These are phyloP conservation scores for Morphnarchus princeps DNA, from an alignment of 2,113 vertebrate genomes.

Conservation along the genomic window DNA sequence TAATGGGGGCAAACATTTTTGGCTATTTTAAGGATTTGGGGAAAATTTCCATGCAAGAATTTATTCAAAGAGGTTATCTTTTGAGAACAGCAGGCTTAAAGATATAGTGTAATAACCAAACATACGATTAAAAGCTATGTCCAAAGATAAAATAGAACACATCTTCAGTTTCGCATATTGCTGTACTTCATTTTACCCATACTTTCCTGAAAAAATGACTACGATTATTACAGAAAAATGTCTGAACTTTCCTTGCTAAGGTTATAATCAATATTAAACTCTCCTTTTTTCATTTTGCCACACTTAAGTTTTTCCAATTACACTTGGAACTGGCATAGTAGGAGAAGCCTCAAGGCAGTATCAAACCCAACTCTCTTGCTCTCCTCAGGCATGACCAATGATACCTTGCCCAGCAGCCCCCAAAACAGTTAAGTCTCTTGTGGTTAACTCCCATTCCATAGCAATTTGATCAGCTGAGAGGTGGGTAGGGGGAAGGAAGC, in stretches of 20 bases:
- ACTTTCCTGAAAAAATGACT: not conserved
- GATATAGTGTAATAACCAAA: not conserved
- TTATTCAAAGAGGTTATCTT: not conserved
- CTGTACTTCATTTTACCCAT: not conserved
- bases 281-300: not conserved
- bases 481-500: not conserved
- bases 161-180: not conserved
- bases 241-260: not conserved
- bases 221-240: not conserved
- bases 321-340: not conserved
- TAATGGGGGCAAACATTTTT: not conserved
- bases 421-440: not conserved
- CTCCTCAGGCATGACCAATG: not conserved
- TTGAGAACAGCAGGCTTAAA: not conserved
- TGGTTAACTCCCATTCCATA: not conserved
- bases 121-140: fast-evolving
- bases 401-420: not conserved
- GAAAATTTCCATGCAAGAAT: not conserved
- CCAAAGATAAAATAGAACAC: not conserved
- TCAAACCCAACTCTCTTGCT: not conserved
- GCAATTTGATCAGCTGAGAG: not conserved
- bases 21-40: not conserved
- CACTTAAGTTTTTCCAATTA: not conserved
- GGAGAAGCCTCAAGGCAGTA: not conserved
- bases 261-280: not conserved